phyloP scores from a whole-genome alignment of 2,797 vertebrate genomes.

The Pangasius djambal region DNA sequence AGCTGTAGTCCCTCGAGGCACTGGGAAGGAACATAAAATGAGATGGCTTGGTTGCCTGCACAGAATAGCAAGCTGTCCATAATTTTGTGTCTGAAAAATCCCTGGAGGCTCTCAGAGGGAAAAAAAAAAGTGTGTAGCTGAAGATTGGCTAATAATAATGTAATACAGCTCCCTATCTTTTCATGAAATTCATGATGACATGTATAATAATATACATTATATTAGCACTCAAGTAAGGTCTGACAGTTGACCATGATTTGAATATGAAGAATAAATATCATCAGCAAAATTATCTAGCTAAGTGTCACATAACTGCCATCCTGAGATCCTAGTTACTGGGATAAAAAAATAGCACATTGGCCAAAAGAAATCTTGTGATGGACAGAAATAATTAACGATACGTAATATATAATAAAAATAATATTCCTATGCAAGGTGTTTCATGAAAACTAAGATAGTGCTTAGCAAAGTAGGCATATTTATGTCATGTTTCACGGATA shows the following conservation, averaged over 20 bases:
- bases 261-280: slow-evolving; percentile 5
- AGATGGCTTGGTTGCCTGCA: slow-evolving; percentile 42
- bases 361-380: background rate
- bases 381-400: background rate
- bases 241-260: background rate
- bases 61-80: slow-evolving; percentile 39
- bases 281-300: background rate
- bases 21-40: slow-evolving; percentile 50
- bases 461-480: background rate
- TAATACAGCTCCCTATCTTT: slow-evolving; percentile 3
- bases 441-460: background rate
- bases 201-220: slow-evolving; percentile 18
- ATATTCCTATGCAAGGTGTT: background rate
- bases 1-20: slow-evolving; percentile 48
- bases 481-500: background rate
- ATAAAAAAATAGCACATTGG: background rate
- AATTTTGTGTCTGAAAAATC: slow-evolving; percentile 52
- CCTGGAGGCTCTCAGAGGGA: slow-evolving; percentile 34
- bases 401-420: background rate
- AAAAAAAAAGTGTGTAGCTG: slow-evolving; percentile 27
- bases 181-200: slow-evolving; percentile 34
- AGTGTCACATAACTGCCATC: background rate
- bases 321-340: background rate
- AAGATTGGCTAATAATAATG: slow-evolving; percentile 48
- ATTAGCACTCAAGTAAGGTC: background rate